A percentile compares a stretch with the other conserved stretches of the same genome.
Evolutionary conservation across 2,888 invertebrate genomes (phyloP).

Genomic region (Lamellibrachia columna): DNA sequence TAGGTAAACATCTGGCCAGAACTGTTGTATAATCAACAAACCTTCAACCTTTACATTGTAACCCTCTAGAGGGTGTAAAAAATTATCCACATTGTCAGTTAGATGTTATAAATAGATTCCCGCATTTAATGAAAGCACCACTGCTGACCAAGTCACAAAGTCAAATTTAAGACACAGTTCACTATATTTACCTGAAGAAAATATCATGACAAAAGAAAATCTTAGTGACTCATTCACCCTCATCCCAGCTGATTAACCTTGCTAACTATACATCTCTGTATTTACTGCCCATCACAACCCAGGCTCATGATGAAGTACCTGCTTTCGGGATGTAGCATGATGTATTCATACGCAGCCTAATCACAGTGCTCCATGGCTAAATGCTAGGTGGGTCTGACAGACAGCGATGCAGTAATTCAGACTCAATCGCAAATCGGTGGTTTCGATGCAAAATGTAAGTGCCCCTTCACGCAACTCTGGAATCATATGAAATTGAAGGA

Average conservation of each 20-base stretch:
- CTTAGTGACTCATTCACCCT: neutral
- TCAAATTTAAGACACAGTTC: neutral
- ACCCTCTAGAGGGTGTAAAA: neutral
- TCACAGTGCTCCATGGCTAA: neutral
- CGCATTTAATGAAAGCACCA: neutral
- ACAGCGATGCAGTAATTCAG: neutral
- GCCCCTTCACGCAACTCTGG: conserved; percentile 1
- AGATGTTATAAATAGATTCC: neutral
- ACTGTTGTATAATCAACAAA: too few relatives aligned
- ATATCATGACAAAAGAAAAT: neutral
- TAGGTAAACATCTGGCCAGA: too few relatives aligned
- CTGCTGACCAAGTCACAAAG: neutral
- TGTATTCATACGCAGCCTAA: conserved; percentile 1
- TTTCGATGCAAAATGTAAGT: neutral
- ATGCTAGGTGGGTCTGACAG: neutral
- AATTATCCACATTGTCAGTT: neutral
- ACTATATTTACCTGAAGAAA: neutral
- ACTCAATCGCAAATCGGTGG: neutral
- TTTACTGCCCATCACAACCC: conserved; percentile 6
- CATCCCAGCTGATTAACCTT: neutral
- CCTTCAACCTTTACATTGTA: neutral
- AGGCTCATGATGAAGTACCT: neutral
- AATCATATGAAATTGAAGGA: neutral
- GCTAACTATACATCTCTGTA: neutral
- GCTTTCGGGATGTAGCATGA: neutral